phyloP scores from a whole-genome alignment of 2,888 invertebrate species.

The Periphyllus acericola region DNA sequence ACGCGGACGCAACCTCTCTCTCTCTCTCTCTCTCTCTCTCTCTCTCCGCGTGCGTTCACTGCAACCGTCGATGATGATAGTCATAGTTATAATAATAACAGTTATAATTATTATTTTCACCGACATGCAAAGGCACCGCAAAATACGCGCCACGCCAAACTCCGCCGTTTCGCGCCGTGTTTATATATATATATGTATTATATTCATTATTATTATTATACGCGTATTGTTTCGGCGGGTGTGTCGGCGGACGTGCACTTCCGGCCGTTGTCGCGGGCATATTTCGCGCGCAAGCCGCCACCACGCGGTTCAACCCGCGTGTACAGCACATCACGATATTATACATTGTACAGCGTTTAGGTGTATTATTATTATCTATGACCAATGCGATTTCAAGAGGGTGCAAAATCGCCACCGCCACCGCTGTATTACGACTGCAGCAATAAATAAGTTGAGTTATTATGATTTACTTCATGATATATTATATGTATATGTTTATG shows the following conservation, averaged over 20 bases:
- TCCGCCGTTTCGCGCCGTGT: background rate
- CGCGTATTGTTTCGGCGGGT: background rate
- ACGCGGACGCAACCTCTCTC: too few relatives aligned
- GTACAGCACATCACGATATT: background rate
- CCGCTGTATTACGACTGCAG: too few relatives aligned
- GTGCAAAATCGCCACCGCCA: background rate
- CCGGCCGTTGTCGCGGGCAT: slow-evolving; percentile 21
- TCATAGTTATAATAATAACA: background rate
- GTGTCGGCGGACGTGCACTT: background rate
- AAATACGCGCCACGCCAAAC: too few relatives aligned
- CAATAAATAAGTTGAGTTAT: background rate
- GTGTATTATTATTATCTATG: too few relatives aligned
- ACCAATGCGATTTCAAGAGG: background rate
- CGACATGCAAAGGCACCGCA: slow-evolving; percentile 12
- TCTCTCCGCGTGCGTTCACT: background rate
- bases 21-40: too few relatives aligned
- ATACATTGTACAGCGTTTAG: too few relatives aligned
- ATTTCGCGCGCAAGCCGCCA: background rate
- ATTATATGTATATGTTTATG: too few relatives aligned
- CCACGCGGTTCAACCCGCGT: background rate
- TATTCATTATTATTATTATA: background rate
- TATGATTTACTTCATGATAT: background rate
- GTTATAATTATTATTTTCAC: slow-evolving; percentile 26
- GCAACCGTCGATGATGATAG: background rate
- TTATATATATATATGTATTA: background rate